phyloP scores from a whole-genome alignment of 2,113 vertebrate genomes.

The Orthonyx spaldingii region DNA sequence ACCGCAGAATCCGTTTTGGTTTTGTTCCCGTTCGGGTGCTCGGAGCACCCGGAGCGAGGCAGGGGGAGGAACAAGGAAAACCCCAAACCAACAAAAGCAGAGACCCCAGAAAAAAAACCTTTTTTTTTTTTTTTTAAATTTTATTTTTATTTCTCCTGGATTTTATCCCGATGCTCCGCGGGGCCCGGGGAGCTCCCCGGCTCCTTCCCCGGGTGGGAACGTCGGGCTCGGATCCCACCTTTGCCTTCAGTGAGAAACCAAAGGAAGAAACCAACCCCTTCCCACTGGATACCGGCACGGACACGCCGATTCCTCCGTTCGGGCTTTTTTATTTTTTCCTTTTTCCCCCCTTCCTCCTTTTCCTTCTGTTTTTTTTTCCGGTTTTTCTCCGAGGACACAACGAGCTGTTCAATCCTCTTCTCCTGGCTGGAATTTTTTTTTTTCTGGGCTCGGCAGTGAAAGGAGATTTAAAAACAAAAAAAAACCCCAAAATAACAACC shows the following conservation, averaged over 20 bases:
- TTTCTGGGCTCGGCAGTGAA: background rate
- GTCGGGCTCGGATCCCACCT: conserved; percentile 15
- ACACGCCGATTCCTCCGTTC: background rate
- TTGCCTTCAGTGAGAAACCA: conserved; percentile 74
- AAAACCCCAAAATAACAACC: too few relatives aligned
- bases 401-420: background rate
- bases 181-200: background rate
- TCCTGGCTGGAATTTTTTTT: background rate
- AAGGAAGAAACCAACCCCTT: conserved; percentile 52
- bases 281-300: background rate
- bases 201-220: background rate
- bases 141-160: background rate
- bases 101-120: background rate
- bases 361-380: background rate
- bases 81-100: background rate
- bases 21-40: background rate
- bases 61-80: background rate
- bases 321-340: background rate
- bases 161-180: background rate
- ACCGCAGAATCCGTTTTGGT: background rate
- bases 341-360: background rate
- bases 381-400: background rate
- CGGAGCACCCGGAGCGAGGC: too few relatives aligned
- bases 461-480: background rate
- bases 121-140: background rate